Evolutionary conservation across 2,113 vertebrate genomes (phyloP), one percentile per base, ranked within the genome.

Genomic region (Microtus richardsoni): DNA sequence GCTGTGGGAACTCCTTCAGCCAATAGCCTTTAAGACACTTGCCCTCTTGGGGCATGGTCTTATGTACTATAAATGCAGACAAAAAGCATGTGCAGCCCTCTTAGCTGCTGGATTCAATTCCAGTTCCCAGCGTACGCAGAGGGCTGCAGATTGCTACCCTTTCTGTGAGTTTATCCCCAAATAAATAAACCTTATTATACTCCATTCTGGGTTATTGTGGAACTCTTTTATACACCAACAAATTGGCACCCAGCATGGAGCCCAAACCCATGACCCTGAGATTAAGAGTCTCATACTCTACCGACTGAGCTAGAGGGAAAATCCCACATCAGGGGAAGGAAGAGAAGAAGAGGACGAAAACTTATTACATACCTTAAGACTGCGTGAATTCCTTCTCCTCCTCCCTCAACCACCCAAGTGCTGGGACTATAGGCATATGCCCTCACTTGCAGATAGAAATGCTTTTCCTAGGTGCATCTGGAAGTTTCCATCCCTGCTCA

Each of bases 211-310:
- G 19, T 58, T 58, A 58, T 21, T 58, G 19, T 21, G 58, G 58
- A 58, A 58, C 19, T 58, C 54, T 58, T 58, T 58, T 58, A 2
- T 21, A 58, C 19, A 0, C 58, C 58, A 58, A 58, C 58, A 58
- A 58, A 58, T 58, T 58, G 58, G 58, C 19, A 22, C 19, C 19
- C 58, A 58, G 58, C 22, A 24, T 99, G 99, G 99, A 99, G 99
- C 99, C 99, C 99, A 99, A 99, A 99, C 33, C 96, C 97, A 98
- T 89, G 95, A 98, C 97, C 95, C 97, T 98, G 97, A 98, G 97
- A 98, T 98, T 98, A 98, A 98, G 98, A 97, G 97, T 98, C 98
- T 98, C 97, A 98, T 98, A 98, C 98, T 98, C 98, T 98, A 98
- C 98, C 97, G 96, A 98, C 98, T 98, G 98, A 98, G 98, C 98